Base-by-base conservation (phyloP, 2,888 invertebrate genomes). In the Imbricaverruca yamaguchii region DNA sequence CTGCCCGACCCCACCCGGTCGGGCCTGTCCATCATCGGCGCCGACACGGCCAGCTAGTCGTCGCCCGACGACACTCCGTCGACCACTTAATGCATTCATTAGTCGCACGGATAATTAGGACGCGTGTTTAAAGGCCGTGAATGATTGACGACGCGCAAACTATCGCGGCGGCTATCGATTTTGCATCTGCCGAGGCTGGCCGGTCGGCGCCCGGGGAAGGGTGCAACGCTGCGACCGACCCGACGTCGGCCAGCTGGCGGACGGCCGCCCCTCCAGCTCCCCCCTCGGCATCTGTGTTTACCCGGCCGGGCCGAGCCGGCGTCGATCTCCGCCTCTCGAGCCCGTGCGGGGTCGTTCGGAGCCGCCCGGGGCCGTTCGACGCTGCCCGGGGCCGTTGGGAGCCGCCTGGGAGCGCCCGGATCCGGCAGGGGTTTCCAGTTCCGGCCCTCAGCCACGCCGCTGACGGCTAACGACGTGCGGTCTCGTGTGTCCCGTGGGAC, bases 71-170 rank as follows among this genome's bases (percentile, higher is more conserved):
- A 8, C 53, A 9, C 74, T 39, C 53, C 13, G 74, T 18, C 53
- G 74, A 18, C 74, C 74, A 53, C 74, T 74, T 74, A 39, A 74
- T 74, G 53, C 74, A 74, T 74, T 74, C 74, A 74, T 74, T 53
- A 74, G 74, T 74, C 39, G 74, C 74, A 53, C 74, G 74, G 53
- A 9, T 53, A 74, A 74, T 74, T 74, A 74, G 74, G 74, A 53
- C 15, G 39, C 74, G 74, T 74, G 74, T 53, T 74, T 74, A 74
- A 74, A 74, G 74, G 74, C 74, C 74, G 74, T 74, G 74, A 74
- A 74, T 74, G 74, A 74, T 74, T 39, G 74, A 74, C 53, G 74
- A 74, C 21, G 53, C 18, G 53, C 74, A 53, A 74, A 74, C 74
- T 25, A 25, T 25, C 67, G 25, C 67, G 4, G 67, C 67, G n/a